Base-by-base conservation (phyloP, 2,797 vertebrate genomes). In the Anableps anableps region DNA sequence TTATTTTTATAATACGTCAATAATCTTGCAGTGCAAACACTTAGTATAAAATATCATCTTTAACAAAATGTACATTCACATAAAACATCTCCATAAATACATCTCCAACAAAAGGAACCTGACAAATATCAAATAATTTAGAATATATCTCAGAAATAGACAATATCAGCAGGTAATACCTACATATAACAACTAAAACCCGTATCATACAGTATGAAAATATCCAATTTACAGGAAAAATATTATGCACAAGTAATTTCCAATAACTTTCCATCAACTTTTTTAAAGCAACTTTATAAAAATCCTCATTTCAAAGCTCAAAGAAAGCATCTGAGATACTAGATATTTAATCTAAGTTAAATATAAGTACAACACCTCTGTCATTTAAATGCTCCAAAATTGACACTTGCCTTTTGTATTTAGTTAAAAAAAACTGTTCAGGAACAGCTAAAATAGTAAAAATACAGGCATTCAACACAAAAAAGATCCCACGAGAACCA, bases 61-160 rank as follows among this genome's bases (percentile, higher is more conserved):
- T 94, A 95, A 93, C 94, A 95, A 96, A 93, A 95, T 95, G n/a
- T 95, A 95, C 94, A 96, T 95, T 96, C 93, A 96, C 95, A 94
- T 93, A 93, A 94, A 96, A 96, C 93, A 93, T 93, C 90, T 94
- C 87, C 86, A 89, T 95, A 93, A 95, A 94, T 94, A 95, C 95
- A 91, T 93, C 88, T 94, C 91, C 89, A 93, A 94, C 92, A 82
- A 72, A 93, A 95, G 93, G 85, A 93, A 94, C 90, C 89, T 87
- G 89, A 94, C 92, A 93, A 94, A 95, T 94, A 93, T 92, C 64
- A 77, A 81, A 86, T 95, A 90, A 93, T 91, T 93, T 88, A 88
- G 94, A 87, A 93, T 92, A 93, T 94, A 93, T 82, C 86, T 94
- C 90, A 95, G 92, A 89, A 92, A 95, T 92, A 93, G 91, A 93